These are phyloP conservation scores for human (Homo sapiens) DNA, from an alignment of 2,113 vertebrate species.

Conservation along the genomic window GRCh38 chr4:46021001-46021500, in stretches of 20 bases:
- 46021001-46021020: not conserved
- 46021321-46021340: not conserved
- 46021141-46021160: not conserved
- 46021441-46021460: not conserved
- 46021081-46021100: not conserved
- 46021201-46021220: not conserved
- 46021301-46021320: not conserved
- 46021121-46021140: not conserved
- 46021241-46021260: not conserved
- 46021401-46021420: not conserved
- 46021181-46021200: not conserved
- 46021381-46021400: not conserved
- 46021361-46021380: not conserved
- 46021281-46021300: not conserved
- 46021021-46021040: not conserved
- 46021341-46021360: not conserved
- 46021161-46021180: not conserved
- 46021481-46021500: not conserved
- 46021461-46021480: not conserved
- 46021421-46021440: not conserved
- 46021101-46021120: conserved; percentile 11
- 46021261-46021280: not conserved
- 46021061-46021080: not conserved
- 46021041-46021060: not conserved
- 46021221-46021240: not conserved